A percentile compares a stretch with the other conserved stretches of the same genome.
These are phyloP conservation scores for Spinus olivaceus DNA, from an alignment of 2,797 vertebrate species.

Conservation along the genomic window DNA sequence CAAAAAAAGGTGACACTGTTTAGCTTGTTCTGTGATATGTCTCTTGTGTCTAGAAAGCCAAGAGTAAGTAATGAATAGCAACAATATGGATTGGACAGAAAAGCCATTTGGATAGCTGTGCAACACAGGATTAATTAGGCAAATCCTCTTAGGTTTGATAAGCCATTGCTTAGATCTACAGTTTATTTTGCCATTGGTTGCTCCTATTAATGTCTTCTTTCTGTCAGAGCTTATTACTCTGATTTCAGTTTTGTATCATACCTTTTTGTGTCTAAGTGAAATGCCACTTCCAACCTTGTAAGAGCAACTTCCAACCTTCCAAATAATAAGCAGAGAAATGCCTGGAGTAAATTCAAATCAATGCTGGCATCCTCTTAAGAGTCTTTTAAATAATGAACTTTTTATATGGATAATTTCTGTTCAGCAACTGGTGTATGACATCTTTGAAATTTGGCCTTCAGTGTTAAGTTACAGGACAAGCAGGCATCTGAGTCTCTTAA, in stretches of 20 bases:
- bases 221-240: constrained; percentile 2
- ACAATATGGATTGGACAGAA: constrained; percentile 6
- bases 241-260: neutral
- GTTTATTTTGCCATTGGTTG: constrained; percentile 31
- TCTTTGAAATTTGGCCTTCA: neutral
- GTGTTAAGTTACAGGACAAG: neutral
- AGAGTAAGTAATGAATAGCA: constrained; percentile 45
- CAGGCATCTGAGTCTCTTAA: neutral
- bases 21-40: neutral
- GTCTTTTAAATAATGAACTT: neutral
- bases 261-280: neutral
- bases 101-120: constrained; percentile 52
- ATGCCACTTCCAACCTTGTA: neutral
- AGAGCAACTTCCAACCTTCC: neutral
- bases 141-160: constrained; percentile 73
- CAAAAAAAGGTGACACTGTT: constrained; percentile 17
- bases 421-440: neutral
- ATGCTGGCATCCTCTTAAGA: neutral
- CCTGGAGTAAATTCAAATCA: neutral
- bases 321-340: neutral
- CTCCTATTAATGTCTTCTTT: constrained; percentile 35
- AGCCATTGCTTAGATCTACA: constrained; percentile 45
- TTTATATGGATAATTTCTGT: neutral
- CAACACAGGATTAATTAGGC: constrained; percentile 62
- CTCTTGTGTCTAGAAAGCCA: constrained; percentile 55